A percentile compares a stretch with the other conserved stretches of the same genome.
phyloP scores from a whole-genome alignment of 2,888 invertebrate species.

The Mesorhabditis sp. region DNA sequence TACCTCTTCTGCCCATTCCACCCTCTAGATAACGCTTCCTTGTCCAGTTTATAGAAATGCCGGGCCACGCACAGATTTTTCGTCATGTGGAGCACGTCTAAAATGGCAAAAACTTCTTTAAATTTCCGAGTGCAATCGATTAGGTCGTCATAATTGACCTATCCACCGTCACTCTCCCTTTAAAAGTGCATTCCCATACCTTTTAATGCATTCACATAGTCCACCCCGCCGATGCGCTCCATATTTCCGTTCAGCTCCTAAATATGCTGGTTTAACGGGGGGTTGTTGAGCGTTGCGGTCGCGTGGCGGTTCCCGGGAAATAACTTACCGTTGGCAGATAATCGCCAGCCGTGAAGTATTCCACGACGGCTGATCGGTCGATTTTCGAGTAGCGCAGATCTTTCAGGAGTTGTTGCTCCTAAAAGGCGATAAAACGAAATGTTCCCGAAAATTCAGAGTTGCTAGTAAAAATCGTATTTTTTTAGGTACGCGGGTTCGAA shows the following conservation, averaged over 20 bases:
- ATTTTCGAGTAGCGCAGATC: conserved; percentile 55
- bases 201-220: conserved; percentile 78
- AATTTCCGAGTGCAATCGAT: background rate
- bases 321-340: conserved; percentile 30
- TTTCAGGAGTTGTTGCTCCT: conserved; percentile 51
- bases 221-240: conserved; percentile 57
- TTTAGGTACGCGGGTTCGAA: background rate
- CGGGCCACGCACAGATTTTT: conserved; percentile 91
- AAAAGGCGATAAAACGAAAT: conserved; percentile 1
- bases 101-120: background rate
- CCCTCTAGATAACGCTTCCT: conserved; percentile 58
- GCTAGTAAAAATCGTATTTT: conserved; percentile 1
- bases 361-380: conserved; percentile 56
- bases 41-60: conserved; percentile 82
- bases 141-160: background rate
- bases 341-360: conserved; percentile 54
- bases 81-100: conserved; percentile 81
- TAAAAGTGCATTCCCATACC: background rate
- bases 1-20: conserved; percentile 41
- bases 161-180: background rate
- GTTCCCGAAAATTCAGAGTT: background rate
- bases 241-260: conserved; percentile 42
- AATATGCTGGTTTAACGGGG: conserved; percentile 11
- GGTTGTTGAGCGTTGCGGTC: no score
- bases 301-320: background rate